Conservation (phyloP, 2,797 vertebrate species). For the Ptychobarbus kaznakovi region DNA sequence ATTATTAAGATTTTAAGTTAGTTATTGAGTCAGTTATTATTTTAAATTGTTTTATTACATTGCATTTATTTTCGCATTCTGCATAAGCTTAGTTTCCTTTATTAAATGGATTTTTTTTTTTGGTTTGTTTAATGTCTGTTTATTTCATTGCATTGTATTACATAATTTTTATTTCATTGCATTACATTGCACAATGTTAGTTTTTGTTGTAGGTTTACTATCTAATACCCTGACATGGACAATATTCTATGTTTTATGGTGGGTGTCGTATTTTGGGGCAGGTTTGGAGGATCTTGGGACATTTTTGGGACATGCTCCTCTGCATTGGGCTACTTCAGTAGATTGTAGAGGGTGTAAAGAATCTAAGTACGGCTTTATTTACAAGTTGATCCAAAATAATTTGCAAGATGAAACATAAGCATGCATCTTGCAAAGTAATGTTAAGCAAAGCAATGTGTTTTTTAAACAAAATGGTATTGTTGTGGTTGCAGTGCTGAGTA, state of each 20-base stretch:
- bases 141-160: not conserved
- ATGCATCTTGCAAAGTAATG: not conserved
- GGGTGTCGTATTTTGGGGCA: too few species aligned
- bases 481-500: too few species aligned
- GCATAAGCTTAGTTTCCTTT: not conserved
- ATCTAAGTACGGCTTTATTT: not conserved
- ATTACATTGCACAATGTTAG: not conserved
- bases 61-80: not conserved
- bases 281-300: too few species aligned
- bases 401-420: not conserved
- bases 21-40: not conserved
- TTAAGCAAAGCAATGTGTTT: not conserved
- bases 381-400: not conserved
- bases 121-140: not conserved
- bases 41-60: not conserved
- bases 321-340: not conserved
- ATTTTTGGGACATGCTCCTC: too few species aligned
- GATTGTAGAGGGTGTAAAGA: not conserved
- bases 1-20: not conserved
- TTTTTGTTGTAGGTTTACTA: not conserved
- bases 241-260: too few species aligned
- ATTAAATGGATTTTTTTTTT: not conserved
- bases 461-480: too few species aligned
- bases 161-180: not conserved
- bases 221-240: not conserved